These are phyloP conservation scores for Lucilia sericata DNA, from an alignment of 1,140 invertebrate genomes.

Conservation along the genomic window DNA sequence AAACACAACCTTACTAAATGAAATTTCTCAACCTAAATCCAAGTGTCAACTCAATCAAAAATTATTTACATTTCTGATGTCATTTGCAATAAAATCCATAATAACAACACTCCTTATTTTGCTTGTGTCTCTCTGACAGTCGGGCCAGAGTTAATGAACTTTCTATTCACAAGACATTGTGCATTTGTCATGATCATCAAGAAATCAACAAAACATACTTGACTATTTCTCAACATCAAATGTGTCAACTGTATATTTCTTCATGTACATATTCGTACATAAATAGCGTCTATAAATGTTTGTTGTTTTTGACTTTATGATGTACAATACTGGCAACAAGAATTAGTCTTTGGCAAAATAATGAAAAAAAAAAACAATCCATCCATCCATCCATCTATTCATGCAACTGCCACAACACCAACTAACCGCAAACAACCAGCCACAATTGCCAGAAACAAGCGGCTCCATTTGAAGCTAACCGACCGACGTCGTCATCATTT, in stretches of 20 bases:
- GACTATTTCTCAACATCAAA: constrained; percentile 13
- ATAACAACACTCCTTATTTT: neutral
- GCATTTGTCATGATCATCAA: constrained; percentile 11
- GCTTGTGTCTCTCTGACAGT: neutral
- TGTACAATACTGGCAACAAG: neutral
- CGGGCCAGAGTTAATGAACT: neutral
- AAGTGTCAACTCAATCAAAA: too few species aligned
- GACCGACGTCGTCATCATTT: constrained; percentile 45
- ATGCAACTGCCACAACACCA: constrained; percentile 30
- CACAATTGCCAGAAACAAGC: constrained; percentile 39
- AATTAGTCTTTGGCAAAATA: constrained; percentile 38
- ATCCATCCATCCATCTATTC: constrained; percentile 12
- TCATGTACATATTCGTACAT: neutral
- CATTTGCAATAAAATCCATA: neutral
- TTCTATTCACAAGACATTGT: neutral
- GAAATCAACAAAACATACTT: neutral
- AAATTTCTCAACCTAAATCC: too few species aligned
- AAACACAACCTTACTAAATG: too few species aligned
- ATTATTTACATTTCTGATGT: neutral
- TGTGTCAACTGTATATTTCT: neutral
- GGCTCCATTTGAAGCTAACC: constrained; percentile 62
- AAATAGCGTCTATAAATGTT: neutral
- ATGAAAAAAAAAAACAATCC: constrained; percentile 11
- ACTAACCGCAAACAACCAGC: constrained; percentile 7
- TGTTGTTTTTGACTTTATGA: neutral